These are phyloP conservation scores for Sebastiscus albofasciatus DNA, from an alignment of 2,797 vertebrate genomes.

Conservation along the genomic window DNA sequence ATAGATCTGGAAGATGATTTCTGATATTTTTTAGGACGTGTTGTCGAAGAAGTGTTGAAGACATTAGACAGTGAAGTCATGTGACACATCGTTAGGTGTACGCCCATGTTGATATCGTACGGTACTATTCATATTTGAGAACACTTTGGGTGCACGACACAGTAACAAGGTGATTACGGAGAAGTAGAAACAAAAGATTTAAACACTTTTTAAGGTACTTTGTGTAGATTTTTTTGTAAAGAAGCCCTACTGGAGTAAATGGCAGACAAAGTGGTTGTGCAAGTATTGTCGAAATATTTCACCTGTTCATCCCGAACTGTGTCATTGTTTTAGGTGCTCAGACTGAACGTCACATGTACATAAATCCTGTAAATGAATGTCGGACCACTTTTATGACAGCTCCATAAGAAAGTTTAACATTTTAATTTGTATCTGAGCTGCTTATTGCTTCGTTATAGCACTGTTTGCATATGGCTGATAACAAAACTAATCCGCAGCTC, in stretches of 20 bases:
- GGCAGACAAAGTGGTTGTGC: conserved; percentile 28
- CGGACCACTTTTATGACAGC: conserved; percentile 58
- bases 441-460: conserved; percentile 35
- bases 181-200: background rate
- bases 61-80: conserved; percentile 50
- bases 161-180: background rate
- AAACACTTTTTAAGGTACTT: conserved; percentile 38
- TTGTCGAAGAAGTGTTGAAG: conserved; percentile 44
- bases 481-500: conserved; percentile 26
- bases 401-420: conserved; percentile 41
- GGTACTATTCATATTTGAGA: conserved; percentile 37
- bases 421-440: conserved; percentile 32
- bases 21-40: conserved; percentile 34
- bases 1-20: conserved; percentile 21
- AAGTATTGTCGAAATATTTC: conserved; percentile 41
- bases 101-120: conserved; percentile 48
- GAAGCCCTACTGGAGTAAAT: conserved; percentile 14
- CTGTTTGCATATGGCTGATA: conserved; percentile 35
- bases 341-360: conserved; percentile 46
- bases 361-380: conserved; percentile 73
- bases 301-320: conserved; percentile 35
- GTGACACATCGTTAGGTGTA: conserved; percentile 55
- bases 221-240: conserved; percentile 49
- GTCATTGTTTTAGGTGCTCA: conserved; percentile 45
- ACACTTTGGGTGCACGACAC: conserved; percentile 24